phyloP scores from a whole-genome alignment of 2,113 vertebrate species.

The Sceloporus tristichus region DNA sequence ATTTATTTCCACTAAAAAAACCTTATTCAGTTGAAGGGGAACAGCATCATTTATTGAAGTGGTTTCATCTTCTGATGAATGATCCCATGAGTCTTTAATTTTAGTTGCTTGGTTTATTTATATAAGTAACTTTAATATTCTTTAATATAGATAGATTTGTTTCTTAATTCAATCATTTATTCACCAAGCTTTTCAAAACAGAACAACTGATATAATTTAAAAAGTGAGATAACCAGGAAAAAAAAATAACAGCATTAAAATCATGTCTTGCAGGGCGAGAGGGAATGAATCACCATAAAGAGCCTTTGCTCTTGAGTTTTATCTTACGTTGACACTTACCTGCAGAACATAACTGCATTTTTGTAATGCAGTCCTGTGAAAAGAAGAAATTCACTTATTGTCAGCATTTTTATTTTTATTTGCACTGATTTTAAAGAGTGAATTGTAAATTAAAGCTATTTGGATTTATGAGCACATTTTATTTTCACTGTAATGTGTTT shows the following conservation, averaged over 20 bases:
- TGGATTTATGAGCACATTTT: conserved; percentile 62
- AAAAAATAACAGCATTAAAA: conserved; percentile 50
- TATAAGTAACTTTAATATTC: conserved; percentile 33
- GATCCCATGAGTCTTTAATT: conserved; percentile 33
- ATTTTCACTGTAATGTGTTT: conserved; percentile 70
- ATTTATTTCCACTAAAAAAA: conserved; percentile 42
- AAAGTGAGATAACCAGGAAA: conserved; percentile 58
- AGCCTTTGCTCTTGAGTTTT: conserved; percentile 64
- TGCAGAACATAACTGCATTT: conserved; percentile 50
- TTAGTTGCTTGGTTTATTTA: conserved; percentile 32
- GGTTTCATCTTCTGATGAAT: conserved; percentile 6
- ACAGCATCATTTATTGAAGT: conserved; percentile 14
- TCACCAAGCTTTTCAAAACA: conserved; percentile 37
- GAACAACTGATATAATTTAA: conserved; percentile 46
- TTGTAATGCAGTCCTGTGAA: conserved; percentile 60
- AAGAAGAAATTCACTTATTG: conserved; percentile 50
- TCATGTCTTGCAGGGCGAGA: conserved; percentile 62
- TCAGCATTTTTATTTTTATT: conserved; percentile 54
- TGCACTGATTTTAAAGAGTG: conserved; percentile 75
- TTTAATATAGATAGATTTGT: conserved; percentile 57
- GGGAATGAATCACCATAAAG: conserved; percentile 59
- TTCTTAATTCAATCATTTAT: conserved; percentile 42
- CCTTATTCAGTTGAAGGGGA: conserved; percentile 30
- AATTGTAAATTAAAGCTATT: conserved; percentile 63
- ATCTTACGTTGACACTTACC: conserved; percentile 60